phyloP scores from a whole-genome alignment of 2,113 vertebrate genomes.

The Butorides virescens region DNA sequence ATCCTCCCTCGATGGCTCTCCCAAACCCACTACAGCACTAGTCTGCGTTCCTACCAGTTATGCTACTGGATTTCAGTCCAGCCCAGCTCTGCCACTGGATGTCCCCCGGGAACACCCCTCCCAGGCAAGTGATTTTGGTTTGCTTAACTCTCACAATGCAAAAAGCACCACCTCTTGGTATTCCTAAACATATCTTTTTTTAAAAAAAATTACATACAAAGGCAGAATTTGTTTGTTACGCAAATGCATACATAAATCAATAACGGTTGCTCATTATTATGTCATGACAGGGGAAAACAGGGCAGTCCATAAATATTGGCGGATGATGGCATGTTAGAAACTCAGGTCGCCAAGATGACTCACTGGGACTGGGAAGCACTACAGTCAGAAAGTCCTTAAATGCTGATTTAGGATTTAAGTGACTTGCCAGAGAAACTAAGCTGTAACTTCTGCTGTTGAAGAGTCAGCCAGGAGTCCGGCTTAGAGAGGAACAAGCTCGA shows the following conservation, averaged over 20 bases:
- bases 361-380: not conserved
- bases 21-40: not conserved
- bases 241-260: not conserved
- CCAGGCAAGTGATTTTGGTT: not conserved
- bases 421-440: not conserved
- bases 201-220: not conserved
- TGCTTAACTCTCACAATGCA: not conserved
- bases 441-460: not conserved
- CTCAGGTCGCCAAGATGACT: not conserved
- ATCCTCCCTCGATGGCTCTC: not conserved
- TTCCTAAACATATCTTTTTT: not conserved
- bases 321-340: not conserved
- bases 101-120: not conserved
- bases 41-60: not conserved
- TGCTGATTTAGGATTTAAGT: not conserved
- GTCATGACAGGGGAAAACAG: not conserved
- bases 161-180: not conserved
- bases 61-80: not conserved
- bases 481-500: not conserved
- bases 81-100: not conserved
- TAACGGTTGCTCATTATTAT: not conserved
- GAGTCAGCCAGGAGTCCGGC: not conserved
- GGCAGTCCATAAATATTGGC: not conserved
- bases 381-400: not conserved
- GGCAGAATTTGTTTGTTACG: not conserved